Evolutionary conservation across 2,113 vertebrate genomes (phyloP).

Genomic region (Microcebus murinus): DNA sequence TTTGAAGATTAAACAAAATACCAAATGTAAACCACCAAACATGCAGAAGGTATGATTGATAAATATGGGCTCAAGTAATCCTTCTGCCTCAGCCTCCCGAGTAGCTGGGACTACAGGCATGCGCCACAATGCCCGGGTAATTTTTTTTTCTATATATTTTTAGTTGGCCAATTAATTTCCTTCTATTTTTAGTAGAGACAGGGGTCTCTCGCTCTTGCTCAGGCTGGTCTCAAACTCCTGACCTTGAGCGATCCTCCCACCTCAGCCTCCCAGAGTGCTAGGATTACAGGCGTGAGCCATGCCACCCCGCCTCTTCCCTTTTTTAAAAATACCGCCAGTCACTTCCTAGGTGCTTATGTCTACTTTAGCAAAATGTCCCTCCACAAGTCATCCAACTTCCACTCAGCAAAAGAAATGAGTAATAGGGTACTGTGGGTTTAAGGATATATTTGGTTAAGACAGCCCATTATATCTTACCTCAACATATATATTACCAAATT

Average conservation of each 20-base stretch:
- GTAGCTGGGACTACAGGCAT: too few relatives aligned
- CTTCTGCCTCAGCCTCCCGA: too few relatives aligned
- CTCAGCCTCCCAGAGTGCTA: too few relatives aligned
- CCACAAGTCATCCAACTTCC: background rate
- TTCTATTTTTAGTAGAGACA: too few relatives aligned
- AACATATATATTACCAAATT: conserved; percentile 10
- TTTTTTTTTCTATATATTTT: too few relatives aligned
- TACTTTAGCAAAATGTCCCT: background rate
- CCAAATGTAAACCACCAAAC: background rate
- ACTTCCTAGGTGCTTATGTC: background rate
- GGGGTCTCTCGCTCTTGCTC: too few relatives aligned
- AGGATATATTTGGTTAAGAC: background rate
- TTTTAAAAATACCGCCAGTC: background rate
- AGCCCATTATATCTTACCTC: background rate
- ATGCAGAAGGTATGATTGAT: background rate
- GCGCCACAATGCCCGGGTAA: too few relatives aligned
- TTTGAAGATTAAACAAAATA: conserved; percentile 4
- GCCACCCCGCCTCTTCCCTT: background rate
- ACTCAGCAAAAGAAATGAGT: background rate
- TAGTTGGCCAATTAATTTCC: too few relatives aligned
- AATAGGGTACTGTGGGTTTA: background rate
- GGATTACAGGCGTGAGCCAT: too few relatives aligned
- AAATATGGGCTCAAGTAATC: background rate
- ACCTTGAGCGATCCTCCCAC: too few relatives aligned
- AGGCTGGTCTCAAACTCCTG: too few relatives aligned